Evolutionary conservation across 2,113 vertebrate species (phyloP).

Genomic region (Hoplias malabaricus): DNA sequence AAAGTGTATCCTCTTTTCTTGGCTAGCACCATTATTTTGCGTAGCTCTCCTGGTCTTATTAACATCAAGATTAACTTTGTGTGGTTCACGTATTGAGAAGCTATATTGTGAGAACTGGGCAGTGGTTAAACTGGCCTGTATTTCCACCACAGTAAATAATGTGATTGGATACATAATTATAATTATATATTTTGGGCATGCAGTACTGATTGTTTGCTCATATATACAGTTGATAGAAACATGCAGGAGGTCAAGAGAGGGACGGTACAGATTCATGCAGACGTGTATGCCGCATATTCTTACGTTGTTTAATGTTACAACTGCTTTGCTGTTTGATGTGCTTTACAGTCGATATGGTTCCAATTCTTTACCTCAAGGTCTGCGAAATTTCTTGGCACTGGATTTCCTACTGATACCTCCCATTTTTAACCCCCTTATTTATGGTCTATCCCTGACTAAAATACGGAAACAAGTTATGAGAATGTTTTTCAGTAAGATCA

Average conservation of each 20-base stretch:
- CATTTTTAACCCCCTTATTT: constrained; percentile 51
- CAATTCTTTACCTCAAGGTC: constrained; percentile 13
- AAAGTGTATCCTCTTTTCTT: constrained; percentile 35
- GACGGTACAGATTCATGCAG: constrained; percentile 39
- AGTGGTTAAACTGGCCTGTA: constrained; percentile 47
- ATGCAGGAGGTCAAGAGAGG: constrained; percentile 37
- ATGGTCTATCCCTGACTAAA: constrained; percentile 46
- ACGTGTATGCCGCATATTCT: constrained; percentile 47
- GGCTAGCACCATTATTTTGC: constrained; percentile 33
- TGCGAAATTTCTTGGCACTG: constrained; percentile 43
- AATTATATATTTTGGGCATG: constrained; percentile 35
- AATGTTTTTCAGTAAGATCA: constrained; percentile 13
- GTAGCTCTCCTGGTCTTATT: not conserved
- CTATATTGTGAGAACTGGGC: constrained; percentile 51
- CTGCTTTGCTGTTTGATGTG: constrained; percentile 47
- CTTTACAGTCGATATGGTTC: constrained; percentile 46
- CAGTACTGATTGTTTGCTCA: constrained; percentile 39
- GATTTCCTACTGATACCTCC: constrained; percentile 47
- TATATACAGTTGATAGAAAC: constrained; percentile 38
- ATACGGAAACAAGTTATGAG: constrained; percentile 19
- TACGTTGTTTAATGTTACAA: constrained; percentile 31
- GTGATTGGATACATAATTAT: constrained; percentile 47
- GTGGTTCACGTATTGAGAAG: constrained; percentile 48
- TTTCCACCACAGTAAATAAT: constrained; percentile 38
- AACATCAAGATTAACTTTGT: constrained; percentile 23